Conservation (phyloP, 2,888 invertebrate species). For the Agrochola circellaris region DNA sequence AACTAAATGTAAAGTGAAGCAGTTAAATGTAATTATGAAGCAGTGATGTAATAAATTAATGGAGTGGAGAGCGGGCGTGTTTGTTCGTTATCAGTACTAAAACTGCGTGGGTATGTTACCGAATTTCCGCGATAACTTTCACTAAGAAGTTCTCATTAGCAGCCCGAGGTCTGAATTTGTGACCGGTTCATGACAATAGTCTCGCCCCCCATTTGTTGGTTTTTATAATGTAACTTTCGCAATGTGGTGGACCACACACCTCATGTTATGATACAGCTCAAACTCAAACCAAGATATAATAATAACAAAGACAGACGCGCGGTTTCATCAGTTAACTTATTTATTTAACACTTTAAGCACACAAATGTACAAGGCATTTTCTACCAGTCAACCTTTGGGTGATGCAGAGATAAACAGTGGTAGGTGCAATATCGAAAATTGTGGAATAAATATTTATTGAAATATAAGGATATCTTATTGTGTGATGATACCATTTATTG, state of each 20-base stretch:
- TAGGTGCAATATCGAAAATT: no score
- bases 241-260: neutral
- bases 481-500: conserved; percentile 29
- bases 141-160: neutral
- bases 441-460: no score
- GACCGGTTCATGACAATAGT: neutral
- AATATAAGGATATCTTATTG: no score
- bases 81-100: neutral
- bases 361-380: no score
- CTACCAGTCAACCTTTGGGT: no score
- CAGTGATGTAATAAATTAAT: conserved; percentile 13
- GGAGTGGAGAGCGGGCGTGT: neutral
- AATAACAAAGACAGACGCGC: neutral
- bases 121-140: neutral
- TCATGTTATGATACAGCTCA: neutral
- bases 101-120: neutral
- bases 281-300: conserved; percentile 2
- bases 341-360: no score
- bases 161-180: neutral
- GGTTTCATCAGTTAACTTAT: conserved; percentile 6
- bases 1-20: conserved; percentile 24
- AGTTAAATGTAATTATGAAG: conserved; percentile 10
- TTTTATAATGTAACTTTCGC: neutral
- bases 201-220: neutral
- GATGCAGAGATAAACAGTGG: no score